phyloP scores from a whole-genome alignment of 1,140 invertebrate species.

The Pogonognathellus flavescens region DNA sequence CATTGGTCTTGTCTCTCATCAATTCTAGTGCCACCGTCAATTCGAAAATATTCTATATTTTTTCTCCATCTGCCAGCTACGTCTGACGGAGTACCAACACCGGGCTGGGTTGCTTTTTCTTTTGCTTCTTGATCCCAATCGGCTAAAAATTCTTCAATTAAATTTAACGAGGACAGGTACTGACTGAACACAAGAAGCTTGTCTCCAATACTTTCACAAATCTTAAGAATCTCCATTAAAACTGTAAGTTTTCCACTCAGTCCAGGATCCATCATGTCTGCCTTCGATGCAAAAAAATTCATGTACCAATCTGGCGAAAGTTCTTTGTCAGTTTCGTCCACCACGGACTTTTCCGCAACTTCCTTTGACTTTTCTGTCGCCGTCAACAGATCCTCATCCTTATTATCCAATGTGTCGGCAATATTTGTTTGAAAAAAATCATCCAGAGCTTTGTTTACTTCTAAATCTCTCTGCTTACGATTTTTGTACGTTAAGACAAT shows the following conservation, averaged over 20 bases:
- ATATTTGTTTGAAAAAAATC: no score
- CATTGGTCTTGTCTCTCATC: conserved; percentile 84
- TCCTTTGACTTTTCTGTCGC: conserved; percentile 63
- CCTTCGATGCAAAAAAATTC: conserved; percentile 75
- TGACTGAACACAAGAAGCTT: conserved; percentile 96
- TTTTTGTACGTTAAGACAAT: conserved; percentile 83
- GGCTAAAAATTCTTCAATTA: conserved; percentile 90
- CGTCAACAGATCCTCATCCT: conserved; percentile 51
- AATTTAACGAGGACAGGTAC: conserved; percentile 86
- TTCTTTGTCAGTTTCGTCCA: neutral
- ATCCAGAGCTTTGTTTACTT: conserved; percentile 39
- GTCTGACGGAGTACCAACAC: conserved; percentile 29
- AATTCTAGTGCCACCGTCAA: conserved; percentile 89
- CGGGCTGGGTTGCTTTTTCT: neutral
- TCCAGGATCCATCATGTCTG: conserved; percentile 75
- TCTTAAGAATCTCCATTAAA: conserved; percentile 86
- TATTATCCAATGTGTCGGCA: conserved; percentile 58
- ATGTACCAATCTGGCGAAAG: conserved; percentile 68
- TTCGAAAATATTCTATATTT: conserved; percentile 87
- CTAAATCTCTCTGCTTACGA: conserved; percentile 71
- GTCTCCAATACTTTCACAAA: conserved; percentile 90
- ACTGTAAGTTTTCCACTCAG: conserved; percentile 86
- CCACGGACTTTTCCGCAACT: neutral
- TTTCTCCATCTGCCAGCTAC: conserved; percentile 51
- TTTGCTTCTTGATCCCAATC: conserved; percentile 71